These are phyloP conservation scores for Accipiter badius DNA, from an alignment of 2,797 vertebrate genomes.

Conservation along the genomic window DNA sequence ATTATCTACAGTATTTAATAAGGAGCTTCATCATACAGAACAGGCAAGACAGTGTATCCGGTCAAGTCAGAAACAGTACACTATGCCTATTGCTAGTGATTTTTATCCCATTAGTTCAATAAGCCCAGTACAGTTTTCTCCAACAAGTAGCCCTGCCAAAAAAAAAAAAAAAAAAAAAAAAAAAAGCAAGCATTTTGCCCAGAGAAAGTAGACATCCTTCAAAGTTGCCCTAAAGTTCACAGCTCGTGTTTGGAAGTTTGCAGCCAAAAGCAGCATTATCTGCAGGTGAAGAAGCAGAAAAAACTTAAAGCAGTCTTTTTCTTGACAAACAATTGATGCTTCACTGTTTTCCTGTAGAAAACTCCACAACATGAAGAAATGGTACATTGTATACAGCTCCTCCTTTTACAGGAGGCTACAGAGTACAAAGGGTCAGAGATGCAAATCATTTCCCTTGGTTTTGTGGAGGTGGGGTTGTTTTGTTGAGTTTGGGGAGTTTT, in stretches of 20 bases:
- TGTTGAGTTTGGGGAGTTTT: not conserved
- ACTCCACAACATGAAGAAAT: not conserved
- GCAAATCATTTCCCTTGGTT: not conserved
- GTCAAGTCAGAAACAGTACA: not conserved
- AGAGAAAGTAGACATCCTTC: not conserved
- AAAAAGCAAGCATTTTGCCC: not conserved
- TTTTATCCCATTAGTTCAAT: not conserved
- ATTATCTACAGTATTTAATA: not conserved
- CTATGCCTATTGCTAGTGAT: not conserved
- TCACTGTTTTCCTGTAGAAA: not conserved
- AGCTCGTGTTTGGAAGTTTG: not conserved
- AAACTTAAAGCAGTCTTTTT: not conserved
- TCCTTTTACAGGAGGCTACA: not conserved
- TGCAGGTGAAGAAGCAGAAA: not conserved
- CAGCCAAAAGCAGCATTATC: not conserved
- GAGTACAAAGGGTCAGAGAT: not conserved
- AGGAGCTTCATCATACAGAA: not conserved
- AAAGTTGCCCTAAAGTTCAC: not conserved
- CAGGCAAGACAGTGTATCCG: not conserved
- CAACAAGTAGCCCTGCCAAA: not conserved
- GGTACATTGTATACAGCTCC: fast-evolving
- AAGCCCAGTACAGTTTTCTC: not conserved
- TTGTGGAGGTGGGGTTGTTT: not conserved
- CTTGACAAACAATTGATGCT: not conserved
- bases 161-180: too few relatives aligned